These are phyloP conservation scores for Triops cancriformis DNA, from an alignment of 1,140 invertebrate species.

Conservation along the genomic window DNA sequence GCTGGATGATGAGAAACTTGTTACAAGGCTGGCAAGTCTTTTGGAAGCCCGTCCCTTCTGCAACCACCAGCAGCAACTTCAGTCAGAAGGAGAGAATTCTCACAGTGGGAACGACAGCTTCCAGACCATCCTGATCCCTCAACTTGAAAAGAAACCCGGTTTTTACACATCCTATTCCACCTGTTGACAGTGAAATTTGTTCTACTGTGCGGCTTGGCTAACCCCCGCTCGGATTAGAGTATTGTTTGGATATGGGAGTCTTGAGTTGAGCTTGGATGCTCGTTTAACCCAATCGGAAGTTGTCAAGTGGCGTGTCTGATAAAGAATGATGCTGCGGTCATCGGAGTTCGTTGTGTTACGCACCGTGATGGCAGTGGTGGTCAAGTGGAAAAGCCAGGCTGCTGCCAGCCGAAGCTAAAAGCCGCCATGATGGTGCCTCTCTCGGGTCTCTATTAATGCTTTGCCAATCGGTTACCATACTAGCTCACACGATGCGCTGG, in stretches of 20 bases:
- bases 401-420: slow-evolving; percentile 1
- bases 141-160: background rate
- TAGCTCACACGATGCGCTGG: too few relatives aligned
- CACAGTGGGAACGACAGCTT: background rate
- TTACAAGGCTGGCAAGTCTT: background rate
- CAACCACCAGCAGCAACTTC: background rate
- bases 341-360: slow-evolving; percentile 5
- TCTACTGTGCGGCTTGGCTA: background rate
- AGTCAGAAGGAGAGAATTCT: background rate
- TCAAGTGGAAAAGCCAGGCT: slow-evolving; percentile 3
- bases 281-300: background rate
- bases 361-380: slow-evolving; percentile 11
- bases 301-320: background rate
- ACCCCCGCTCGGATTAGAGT: background rate
- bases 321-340: slow-evolving; percentile 1
- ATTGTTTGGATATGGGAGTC: background rate
- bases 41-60: background rate
- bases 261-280: background rate
- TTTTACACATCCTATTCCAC: background rate
- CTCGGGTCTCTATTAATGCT: background rate
- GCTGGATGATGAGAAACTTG: slow-evolving; percentile 10
- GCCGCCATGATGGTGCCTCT: background rate
- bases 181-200: background rate
- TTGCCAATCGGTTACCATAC: background rate
- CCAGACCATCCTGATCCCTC: background rate